Evolutionary conservation across 2,797 vertebrate genomes (phyloP).

Genomic region (Notamacropus eugenii): DNA sequence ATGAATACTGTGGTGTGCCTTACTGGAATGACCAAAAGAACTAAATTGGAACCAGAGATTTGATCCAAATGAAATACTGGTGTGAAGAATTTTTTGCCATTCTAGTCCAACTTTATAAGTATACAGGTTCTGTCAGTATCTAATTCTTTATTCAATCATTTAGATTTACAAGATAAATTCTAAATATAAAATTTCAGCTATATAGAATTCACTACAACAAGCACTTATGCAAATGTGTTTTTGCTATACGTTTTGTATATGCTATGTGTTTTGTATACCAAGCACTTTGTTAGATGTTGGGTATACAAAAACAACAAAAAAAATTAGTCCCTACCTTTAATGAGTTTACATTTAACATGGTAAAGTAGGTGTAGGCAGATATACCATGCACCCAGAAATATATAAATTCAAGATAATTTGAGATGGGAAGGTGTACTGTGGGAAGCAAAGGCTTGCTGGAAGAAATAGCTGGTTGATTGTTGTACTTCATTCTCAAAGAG

Average conservation of each 20-base stretch:
- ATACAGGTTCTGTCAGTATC: not conserved
- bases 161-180: conserved; percentile 21
- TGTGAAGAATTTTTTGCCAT: not conserved
- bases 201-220: not conserved
- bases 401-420: not conserved
- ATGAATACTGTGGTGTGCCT: not conserved
- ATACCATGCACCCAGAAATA: not conserved
- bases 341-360: not conserved
- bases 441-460: not conserved
- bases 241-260: too few relatives aligned
- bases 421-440: not conserved
- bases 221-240: not conserved
- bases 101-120: not conserved
- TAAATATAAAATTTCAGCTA: conserved; percentile 35
- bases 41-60: not conserved
- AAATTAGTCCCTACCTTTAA: not conserved
- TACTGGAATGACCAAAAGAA: not conserved
- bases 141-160: conserved; percentile 26
- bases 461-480: not conserved
- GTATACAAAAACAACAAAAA: not conserved
- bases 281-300: not conserved
- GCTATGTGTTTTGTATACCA: too few relatives aligned
- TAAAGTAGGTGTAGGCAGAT: not conserved
- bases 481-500: not conserved
- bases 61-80: not conserved